Conservation (phyloP, 30 jellyfish, hydroid and myxozoan genomes). For the Hydractinia symbiolongicarpus region DNA sequence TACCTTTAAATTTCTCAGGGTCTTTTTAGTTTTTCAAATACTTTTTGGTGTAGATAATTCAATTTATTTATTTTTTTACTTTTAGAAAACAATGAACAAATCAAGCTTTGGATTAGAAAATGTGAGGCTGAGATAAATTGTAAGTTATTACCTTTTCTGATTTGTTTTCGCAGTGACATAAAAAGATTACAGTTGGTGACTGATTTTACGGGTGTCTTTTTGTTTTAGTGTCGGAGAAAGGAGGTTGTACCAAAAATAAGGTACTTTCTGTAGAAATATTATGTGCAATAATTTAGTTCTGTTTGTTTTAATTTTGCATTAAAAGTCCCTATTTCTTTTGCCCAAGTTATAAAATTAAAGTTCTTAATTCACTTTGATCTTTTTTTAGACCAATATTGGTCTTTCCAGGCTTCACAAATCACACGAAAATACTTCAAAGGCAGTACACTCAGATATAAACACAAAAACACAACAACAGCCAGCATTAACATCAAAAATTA, state of each 20-base stretch:
- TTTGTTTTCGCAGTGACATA: neutral
- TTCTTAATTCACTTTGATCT: neutral
- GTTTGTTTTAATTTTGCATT: too few species aligned
- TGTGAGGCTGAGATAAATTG: slow-evolving; percentile 64
- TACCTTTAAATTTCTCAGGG: neutral
- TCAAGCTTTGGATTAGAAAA: slow-evolving; percentile 47
- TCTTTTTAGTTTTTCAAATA: neutral
- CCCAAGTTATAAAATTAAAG: neutral
- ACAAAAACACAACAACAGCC: slow-evolving; percentile 3
- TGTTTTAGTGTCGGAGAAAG: too few species aligned
- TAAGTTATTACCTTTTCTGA: slow-evolving; percentile 2
- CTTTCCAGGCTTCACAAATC: slow-evolving; percentile 18
- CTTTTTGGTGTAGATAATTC: neutral
- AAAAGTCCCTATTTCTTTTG: too few species aligned
- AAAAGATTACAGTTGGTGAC: too few species aligned
- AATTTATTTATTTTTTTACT: neutral
- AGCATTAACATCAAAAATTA: neutral
- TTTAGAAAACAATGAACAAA: slow-evolving; percentile 40
- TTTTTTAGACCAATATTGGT: slow-evolving; percentile 27
- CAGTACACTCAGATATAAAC: neutral
- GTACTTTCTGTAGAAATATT: too few species aligned
- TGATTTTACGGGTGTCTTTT: too few species aligned
- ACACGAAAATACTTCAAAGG: neutral
- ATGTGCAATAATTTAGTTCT: too few species aligned
- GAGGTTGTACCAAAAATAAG: too few species aligned